Evolutionary conservation across 2,113 vertebrate genomes (phyloP).

Genomic region (Holacanthus passer): DNA sequence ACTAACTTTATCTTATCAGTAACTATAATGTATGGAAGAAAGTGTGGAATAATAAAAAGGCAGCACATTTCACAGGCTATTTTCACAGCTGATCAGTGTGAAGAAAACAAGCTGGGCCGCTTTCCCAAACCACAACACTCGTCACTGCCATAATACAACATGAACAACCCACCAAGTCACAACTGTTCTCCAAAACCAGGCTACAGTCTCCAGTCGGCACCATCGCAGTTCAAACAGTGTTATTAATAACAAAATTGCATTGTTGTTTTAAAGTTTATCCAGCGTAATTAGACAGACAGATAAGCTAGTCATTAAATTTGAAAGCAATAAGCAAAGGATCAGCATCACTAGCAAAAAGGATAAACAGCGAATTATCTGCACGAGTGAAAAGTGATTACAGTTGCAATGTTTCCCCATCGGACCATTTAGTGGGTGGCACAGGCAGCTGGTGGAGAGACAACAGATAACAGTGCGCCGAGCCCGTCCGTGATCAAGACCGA

Average conservation of each 20-base stretch:
- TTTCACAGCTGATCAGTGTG: constrained; percentile 34
- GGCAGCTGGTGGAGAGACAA: constrained; percentile 68
- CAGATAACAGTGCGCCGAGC: constrained; percentile 53
- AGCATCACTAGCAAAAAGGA: constrained; percentile 50
- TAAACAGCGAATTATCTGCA: constrained; percentile 64
- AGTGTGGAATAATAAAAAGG: constrained; percentile 26
- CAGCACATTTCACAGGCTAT: constrained; percentile 37
- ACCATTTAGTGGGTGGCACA: constrained; percentile 68
- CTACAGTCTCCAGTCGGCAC: neutral
- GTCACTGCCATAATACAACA: constrained; percentile 11
- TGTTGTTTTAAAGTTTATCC: constrained; percentile 10
- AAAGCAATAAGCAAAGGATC: constrained; percentile 42
- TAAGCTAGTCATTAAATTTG: constrained; percentile 44
- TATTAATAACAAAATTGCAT: constrained; percentile 2
- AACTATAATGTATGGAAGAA: constrained; percentile 18
- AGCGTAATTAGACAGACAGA: constrained; percentile 38
- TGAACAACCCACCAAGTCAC: neutral
- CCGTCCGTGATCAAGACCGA: constrained; percentile 42
- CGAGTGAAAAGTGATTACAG: constrained; percentile 71
- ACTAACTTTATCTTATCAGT: neutral
- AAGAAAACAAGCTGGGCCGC: constrained; percentile 26
- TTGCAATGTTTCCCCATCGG: constrained; percentile 68
- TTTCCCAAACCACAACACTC: constrained; percentile 35
- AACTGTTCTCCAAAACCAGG: neutral
- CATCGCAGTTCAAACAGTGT: neutral